Evolutionary conservation across 2,888 invertebrate genomes (phyloP).

Genomic region (Villa cingulata): DNA sequence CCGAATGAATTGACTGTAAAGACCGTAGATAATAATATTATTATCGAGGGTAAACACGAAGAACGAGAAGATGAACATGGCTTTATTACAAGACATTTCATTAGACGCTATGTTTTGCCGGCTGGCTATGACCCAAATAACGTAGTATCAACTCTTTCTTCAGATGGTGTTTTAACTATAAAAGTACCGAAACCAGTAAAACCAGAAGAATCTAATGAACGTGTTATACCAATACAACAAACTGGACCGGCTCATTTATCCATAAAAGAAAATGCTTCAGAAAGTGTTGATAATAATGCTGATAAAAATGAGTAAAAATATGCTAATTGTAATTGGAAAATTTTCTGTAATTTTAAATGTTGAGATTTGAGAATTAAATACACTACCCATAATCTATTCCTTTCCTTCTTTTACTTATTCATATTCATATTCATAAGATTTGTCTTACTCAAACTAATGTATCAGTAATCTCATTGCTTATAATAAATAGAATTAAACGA

Average conservation of each 20-base stretch:
- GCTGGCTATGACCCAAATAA: conserved; percentile 53
- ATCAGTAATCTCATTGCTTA: too few relatives aligned
- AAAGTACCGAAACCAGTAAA: conserved; percentile 44
- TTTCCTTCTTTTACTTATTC: too few relatives aligned
- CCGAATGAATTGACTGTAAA: conserved; percentile 68
- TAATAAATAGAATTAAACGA: too few relatives aligned
- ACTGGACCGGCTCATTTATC: conserved; percentile 42
- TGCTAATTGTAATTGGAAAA: too few relatives aligned
- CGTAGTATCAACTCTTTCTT: conserved; percentile 61
- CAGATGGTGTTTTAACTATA: conserved; percentile 67
- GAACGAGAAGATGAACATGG: conserved; percentile 60
- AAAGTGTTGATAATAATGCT: too few relatives aligned
- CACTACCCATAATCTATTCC: too few relatives aligned
- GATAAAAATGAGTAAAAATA: too few relatives aligned
- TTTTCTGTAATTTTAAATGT: too few relatives aligned
- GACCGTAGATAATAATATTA: conserved; percentile 55
- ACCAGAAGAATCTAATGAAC: conserved; percentile 40
- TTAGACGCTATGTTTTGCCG: conserved; percentile 55
- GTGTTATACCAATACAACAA: conserved; percentile 51
- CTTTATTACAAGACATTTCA: conserved; percentile 66
- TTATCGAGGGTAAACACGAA: conserved; percentile 62
- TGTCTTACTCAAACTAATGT: too few relatives aligned
- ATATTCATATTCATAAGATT: too few relatives aligned
- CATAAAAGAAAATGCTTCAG: conserved; percentile 7
- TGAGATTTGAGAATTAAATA: too few relatives aligned